Evolutionary conservation across 1,140 invertebrate genomes (phyloP), one percentile per base, ranked within the genome.

Genomic region (Ceratina calcarata): DNA sequence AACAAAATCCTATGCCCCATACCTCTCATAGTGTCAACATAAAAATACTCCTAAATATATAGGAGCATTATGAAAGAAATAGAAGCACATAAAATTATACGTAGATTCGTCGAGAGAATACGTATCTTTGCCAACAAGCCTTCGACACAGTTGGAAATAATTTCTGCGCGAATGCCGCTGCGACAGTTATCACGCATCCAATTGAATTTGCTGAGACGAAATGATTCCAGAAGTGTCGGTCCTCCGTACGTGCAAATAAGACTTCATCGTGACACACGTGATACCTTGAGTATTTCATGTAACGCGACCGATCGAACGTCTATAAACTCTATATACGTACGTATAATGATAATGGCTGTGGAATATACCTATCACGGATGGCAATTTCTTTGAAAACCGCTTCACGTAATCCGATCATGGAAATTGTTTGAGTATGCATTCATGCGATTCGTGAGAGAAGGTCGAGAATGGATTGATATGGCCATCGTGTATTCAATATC

Each of bases 291-390:
- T 45, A 7, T 2, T 57, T 3, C 8, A 55, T 3, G n/a, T 62
- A 62, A 53, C 49, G 58, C 10, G n/a, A 51, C 3, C 57, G 58
- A 78, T 70, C 65, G 73, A 69, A 69, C 24, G n/a, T 51, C 15
- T 20, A 51, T 51, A 32, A 62, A 53, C 18, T 68, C 55, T 55
- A 64, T 67, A 61, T 45, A 45, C 37, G 6, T 10, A 45, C 37
- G 8, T n/a, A 24, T 4, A 15, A 51, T 22, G 37, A 69, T 32
- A 62, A 70, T 55, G 22, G n/a, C 12, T 32, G 16, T n/a, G 20
- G 45, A 55, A 64, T 71, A 71, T 64, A 6, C 12, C 24, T 72
- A 64, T 24, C 49, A 0, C 20, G 22, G 15, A 67, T 74, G 18
- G 15, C 6, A 15, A 55, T 37, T 37, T 51, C 2, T n/a, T 49